Evolutionary conservation across 2,888 invertebrate genomes (phyloP).

Genomic region (Onthophagus sagittarius): DNA sequence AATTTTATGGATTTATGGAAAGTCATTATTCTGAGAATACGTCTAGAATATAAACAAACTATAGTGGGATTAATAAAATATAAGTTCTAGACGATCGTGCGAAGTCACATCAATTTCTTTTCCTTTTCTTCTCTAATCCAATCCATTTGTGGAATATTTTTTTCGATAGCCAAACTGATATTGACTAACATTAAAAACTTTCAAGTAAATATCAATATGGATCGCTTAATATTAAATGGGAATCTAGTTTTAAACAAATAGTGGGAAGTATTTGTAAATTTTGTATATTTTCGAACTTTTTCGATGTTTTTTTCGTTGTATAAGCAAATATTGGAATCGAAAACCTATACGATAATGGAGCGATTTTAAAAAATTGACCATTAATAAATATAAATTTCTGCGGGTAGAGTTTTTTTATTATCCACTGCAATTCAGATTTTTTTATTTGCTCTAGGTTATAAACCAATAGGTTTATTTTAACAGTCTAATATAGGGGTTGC

Average conservation of each 20-base stretch:
- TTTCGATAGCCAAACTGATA: too few relatives aligned
- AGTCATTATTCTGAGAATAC: not conserved
- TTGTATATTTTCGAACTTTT: not conserved
- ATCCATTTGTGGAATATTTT: too few relatives aligned
- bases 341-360: not conserved
- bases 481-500: conserved; percentile 2
- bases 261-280: too few relatives aligned
- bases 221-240: too few relatives aligned
- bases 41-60: not conserved
- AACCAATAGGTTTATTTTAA: not conserved
- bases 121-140: too few relatives aligned
- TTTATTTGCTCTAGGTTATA: not conserved
- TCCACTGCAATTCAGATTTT: not conserved
- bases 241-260: too few relatives aligned
- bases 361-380: not conserved
- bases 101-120: too few relatives aligned
- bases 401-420: not conserved
- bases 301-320: not conserved
- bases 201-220: too few relatives aligned
- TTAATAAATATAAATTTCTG: not conserved
- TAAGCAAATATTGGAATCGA: not conserved
- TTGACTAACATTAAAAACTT: too few relatives aligned
- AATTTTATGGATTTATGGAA: not conserved
- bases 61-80: too few relatives aligned
- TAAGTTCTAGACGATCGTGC: too few relatives aligned